Evolutionary conservation across 2,888 invertebrate genomes (phyloP).

Genomic region (Mellilla xanthometata): DNA sequence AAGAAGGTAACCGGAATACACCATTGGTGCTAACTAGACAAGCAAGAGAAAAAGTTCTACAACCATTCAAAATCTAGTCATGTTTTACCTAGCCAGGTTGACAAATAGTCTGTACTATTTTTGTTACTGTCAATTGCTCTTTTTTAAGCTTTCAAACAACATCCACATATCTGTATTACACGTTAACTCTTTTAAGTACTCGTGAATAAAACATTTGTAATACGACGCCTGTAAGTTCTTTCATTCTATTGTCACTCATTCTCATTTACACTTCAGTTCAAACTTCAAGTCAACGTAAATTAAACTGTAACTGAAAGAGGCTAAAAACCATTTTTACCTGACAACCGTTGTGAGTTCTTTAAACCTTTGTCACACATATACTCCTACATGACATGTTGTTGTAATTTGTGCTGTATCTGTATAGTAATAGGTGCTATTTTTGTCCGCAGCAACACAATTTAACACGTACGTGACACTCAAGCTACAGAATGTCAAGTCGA

Average conservation of each 20-base stretch:
- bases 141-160: too few relatives aligned
- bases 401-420: conserved; percentile 7
- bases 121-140: too few relatives aligned
- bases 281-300: neutral
- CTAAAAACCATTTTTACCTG: neutral
- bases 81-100: too few relatives aligned
- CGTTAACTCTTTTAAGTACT: conserved; percentile 7
- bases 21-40: too few relatives aligned
- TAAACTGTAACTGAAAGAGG: neutral
- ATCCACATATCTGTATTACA: conserved; percentile 3
- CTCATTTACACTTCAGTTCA: neutral
- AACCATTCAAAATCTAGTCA: too few relatives aligned
- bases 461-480: conserved; percentile 98
- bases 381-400: conserved; percentile 2
- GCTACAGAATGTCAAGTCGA: conserved; percentile 98
- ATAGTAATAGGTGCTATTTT: conserved; percentile 26
- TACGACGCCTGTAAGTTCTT: conserved; percentile 20
- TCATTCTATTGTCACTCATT: conserved; percentile 15
- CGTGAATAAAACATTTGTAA: conserved; percentile 19
- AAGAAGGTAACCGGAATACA: too few relatives aligned
- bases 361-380: conserved; percentile 13
- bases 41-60: too few relatives aligned
- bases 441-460: conserved; percentile 91
- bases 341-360: neutral
- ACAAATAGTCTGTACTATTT: too few relatives aligned